Evolutionary conservation across 2,113 vertebrate species (phyloP), one percentile per base, ranked within the genome.

Genomic region (Garra rufa): DNA sequence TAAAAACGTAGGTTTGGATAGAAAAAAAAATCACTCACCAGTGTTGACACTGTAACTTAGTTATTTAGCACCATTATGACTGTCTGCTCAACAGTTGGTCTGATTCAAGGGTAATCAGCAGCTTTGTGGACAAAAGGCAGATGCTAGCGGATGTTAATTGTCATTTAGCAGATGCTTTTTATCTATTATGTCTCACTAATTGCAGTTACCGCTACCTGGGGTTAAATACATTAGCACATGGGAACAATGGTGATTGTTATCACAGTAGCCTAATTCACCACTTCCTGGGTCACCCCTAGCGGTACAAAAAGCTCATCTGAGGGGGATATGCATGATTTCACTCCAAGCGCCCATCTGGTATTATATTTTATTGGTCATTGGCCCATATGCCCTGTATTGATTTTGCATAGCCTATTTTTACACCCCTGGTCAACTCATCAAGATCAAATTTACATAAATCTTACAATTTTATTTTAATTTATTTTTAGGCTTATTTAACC

Each of bases 61-160:
- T 71, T 44, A 13, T 44, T 71, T n/a, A 43, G 69, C 38, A n/a
- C 21, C 38, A 71, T 7, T 71, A 71, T 14, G 38, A 44, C 69
- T 70, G 67, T n/a, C 19, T 71, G 41, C 21, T 38, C 41, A 71
- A 71, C 21, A 44, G 41, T 15, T 43, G 21, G 41, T 44, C 19
- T 24, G 69, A 24, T 44, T 71, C 41, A 41, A 19, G 30, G 17
- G 17, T 41, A 46, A 75, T 30, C 44, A 30, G 73, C 44, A 30
- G 44, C 73, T 44, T 71, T 75, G 73, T 46, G 44, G 73, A 48
- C 73, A 17, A 50, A 75, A 30, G 73, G 46, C 11, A 71, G 67
- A 28, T 15, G 65, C 17, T 19, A 30, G 15, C 30, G 19, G 17
- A 67, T 28, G 71, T 24, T 48, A 74, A 48, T 74, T 28, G 44